Conservation (phyloP, 53 echinoderm and acorn worm genomes). For the Glandiceps talaboti region DNA sequence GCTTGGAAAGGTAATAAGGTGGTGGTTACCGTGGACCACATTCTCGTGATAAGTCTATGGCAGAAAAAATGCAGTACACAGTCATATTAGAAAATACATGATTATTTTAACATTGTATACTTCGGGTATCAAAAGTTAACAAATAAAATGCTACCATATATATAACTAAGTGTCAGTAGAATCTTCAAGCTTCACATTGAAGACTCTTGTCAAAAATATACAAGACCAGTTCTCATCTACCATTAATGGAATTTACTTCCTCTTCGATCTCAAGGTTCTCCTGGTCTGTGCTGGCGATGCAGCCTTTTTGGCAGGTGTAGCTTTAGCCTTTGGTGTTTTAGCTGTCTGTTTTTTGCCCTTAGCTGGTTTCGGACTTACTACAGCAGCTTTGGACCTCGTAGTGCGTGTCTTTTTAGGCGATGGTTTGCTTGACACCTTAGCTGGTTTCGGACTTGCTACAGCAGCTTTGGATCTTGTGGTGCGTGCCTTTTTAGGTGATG, state of each 20-base stretch:
- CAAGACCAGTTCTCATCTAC: no score
- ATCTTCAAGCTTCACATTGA: no score
- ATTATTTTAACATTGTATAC: no score
- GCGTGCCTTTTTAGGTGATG: background rate
- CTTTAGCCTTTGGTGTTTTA: slow-evolving; percentile 18
- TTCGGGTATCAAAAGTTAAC: no score
- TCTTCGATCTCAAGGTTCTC: slow-evolving; percentile 23
- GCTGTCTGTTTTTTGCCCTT: slow-evolving; percentile 21
- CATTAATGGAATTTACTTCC: slow-evolving; percentile 1
- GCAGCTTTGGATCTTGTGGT: slow-evolving; percentile 2
- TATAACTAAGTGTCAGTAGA: no score
- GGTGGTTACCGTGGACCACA: no score
- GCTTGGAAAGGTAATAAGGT: no score
- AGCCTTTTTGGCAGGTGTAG: slow-evolving; percentile 17
- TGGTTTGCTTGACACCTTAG: slow-evolving; percentile 17
- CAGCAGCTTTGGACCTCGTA: slow-evolving; percentile 1
- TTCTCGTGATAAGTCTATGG: no score
- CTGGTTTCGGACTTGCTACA: background rate
- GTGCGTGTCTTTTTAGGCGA: background rate
- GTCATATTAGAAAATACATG: no score
- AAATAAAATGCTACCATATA: no score
- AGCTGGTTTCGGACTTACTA: slow-evolving; percentile 1
- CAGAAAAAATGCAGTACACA: no score
- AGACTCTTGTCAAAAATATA: no score
- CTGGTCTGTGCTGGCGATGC: slow-evolving; percentile 21